phyloP scores from a whole-genome alignment of 2,113 vertebrate species.

The Corythoichthys haematopterus region DNA sequence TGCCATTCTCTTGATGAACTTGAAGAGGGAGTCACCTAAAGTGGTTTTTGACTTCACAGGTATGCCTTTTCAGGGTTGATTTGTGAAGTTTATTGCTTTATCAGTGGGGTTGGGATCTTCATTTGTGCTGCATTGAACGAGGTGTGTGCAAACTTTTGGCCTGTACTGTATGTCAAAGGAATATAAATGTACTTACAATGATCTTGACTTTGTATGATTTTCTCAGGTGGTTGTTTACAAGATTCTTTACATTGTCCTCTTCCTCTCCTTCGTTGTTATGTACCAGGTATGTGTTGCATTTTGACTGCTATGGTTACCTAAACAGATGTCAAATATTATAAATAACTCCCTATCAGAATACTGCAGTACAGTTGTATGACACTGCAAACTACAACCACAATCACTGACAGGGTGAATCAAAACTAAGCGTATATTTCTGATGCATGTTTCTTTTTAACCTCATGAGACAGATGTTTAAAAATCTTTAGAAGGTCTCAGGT shows the following conservation, averaged over 20 bases:
- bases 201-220: slow-evolving; percentile 1
- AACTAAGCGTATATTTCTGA: not conserved
- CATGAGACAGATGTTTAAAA: not conserved
- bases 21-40: too few relatives aligned
- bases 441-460: not conserved
- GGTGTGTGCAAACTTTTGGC: too few relatives aligned
- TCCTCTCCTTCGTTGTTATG: slow-evolving; percentile 67
- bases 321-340: not conserved
- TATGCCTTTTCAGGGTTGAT: too few relatives aligned
- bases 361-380: not conserved
- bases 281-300: slow-evolving; percentile 61
- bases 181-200: not conserved
- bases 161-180: too few relatives aligned
- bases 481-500: not conserved
- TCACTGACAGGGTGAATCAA: not conserved
- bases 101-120: too few relatives aligned
- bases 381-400: not conserved
- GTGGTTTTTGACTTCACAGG: too few relatives aligned
- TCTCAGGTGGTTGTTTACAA: slow-evolving; percentile 64
- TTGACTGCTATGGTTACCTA: not conserved
- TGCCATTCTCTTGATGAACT: too few relatives aligned
- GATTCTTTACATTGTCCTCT: slow-evolving; percentile 71
- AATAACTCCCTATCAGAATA: not conserved
- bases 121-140: too few relatives aligned
- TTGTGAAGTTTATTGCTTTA: too few relatives aligned